These are phyloP conservation scores for Toxotes lorentzi DNA, from an alignment of 2,797 vertebrate genomes.

Conservation along the genomic window DNA sequence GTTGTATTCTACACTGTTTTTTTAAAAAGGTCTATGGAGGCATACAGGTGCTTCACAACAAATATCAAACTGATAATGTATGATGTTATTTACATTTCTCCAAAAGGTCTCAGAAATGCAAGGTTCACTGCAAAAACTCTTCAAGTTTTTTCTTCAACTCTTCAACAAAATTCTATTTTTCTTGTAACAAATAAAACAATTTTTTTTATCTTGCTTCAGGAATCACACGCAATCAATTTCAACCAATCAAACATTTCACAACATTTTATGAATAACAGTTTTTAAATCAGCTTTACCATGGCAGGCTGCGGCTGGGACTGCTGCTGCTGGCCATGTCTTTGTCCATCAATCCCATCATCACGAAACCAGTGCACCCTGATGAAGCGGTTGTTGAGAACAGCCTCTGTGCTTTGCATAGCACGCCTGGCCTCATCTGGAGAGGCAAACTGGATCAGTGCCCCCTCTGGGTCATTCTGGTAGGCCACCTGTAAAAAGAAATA, in stretches of 20 bases:
- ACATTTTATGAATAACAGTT: background rate
- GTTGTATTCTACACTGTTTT: background rate
- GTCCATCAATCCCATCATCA: constrained; percentile 82
- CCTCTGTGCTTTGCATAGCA: constrained; percentile 96
- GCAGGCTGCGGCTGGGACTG: constrained; percentile 48
- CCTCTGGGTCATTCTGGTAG: constrained; percentile 94
- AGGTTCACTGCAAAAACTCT: background rate
- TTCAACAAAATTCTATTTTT: background rate
- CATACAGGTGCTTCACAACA: background rate
- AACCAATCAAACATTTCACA: background rate
- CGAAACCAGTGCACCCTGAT: constrained; percentile 96
- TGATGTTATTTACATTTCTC: background rate
- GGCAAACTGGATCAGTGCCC: constrained; percentile 96
- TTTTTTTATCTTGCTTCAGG: background rate
- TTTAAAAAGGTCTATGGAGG: background rate
- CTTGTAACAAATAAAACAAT: background rate
- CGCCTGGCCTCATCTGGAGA: constrained; percentile 93
- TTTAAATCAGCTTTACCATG: constrained; percentile 45
- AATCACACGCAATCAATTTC: background rate
- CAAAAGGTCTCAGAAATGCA: background rate
- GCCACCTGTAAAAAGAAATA: constrained; percentile 88
- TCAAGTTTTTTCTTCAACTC: too few relatives aligned
- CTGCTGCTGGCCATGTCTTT: constrained; percentile 34
- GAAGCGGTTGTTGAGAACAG: constrained; percentile 97
- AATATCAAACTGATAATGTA: background rate